A percentile compares a stretch with the other conserved stretches of the same genome.
phyloP scores from a whole-genome alignment of 2,113 vertebrate species.

The Alces alces region DNA sequence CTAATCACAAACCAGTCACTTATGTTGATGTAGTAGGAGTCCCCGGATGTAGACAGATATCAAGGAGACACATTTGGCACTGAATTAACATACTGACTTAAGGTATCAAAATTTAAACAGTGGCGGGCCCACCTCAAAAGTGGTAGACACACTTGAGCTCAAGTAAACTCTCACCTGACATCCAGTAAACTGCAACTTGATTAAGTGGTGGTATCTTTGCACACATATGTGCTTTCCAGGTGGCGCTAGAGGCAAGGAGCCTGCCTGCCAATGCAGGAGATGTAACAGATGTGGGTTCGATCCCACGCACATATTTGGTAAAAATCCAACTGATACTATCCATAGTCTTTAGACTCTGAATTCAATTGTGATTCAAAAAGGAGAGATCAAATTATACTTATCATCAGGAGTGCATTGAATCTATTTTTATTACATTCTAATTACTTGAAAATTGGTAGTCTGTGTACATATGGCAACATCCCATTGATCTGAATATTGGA shows the following conservation, averaged over 20 bases:
- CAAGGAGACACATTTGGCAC: neutral
- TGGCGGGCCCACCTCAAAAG: neutral
- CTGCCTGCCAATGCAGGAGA: neutral
- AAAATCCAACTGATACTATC: neutral
- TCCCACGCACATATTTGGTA: neutral
- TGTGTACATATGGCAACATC: neutral
- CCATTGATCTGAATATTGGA: slow-evolving; percentile 11
- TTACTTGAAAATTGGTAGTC: neutral
- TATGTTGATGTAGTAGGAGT: neutral
- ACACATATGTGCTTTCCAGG: neutral
- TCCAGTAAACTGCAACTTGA: neutral
- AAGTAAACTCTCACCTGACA: neutral
- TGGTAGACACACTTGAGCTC: neutral
- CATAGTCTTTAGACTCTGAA: neutral
- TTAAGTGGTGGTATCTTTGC: neutral
- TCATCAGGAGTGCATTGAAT: neutral
- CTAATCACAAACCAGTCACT: neutral
- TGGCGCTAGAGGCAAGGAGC: neutral
- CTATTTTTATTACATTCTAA: neutral
- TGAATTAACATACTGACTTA: neutral
- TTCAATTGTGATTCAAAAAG: neutral
- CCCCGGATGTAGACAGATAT: neutral
- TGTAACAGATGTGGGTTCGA: neutral
- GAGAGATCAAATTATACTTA: neutral
- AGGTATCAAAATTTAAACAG: neutral